These are phyloP conservation scores for Automeris io DNA, from an alignment of 2,888 invertebrate genomes.

Conservation along the genomic window DNA sequence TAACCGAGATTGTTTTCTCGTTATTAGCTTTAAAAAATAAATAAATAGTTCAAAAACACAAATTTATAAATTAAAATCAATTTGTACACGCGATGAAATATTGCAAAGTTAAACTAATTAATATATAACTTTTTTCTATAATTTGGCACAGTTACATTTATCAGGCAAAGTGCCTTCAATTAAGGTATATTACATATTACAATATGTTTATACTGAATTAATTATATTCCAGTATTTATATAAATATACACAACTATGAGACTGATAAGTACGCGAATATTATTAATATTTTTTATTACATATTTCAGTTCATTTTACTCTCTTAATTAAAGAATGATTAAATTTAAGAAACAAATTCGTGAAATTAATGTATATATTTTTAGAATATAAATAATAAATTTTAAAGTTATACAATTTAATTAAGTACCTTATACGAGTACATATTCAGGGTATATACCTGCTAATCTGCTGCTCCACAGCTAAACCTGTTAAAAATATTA, in stretches of 20 bases:
- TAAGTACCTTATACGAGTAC: too few species aligned
- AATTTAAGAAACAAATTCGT: constrained; percentile 46
- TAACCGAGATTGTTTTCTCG: too few species aligned
- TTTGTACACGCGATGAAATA: too few species aligned
- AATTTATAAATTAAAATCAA: too few species aligned
- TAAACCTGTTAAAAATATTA: too few species aligned
- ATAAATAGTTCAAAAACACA: too few species aligned
- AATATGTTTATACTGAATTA: constrained; percentile 8
- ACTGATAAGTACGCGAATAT: constrained; percentile 31
- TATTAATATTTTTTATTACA: constrained; percentile 37
- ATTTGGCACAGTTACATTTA: constrained; percentile 13
- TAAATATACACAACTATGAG: constrained; percentile 46
- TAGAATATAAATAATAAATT: too few species aligned
- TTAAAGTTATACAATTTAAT: too few species aligned
- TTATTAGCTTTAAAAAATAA: too few species aligned
- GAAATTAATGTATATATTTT: too few species aligned
- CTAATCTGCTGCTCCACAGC: too few species aligned
- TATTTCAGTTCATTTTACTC: constrained; percentile 70
- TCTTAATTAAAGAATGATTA: constrained; percentile 54
- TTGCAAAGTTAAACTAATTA: constrained; percentile 3
- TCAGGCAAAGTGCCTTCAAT: constrained; percentile 38
- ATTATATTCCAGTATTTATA: constrained; percentile 16
- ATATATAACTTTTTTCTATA: constrained; percentile 11
- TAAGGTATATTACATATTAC: constrained; percentile 20
- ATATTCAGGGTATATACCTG: too few species aligned